Conservation (phyloP, 2,888 invertebrate genomes). For the Pandemis corylana region DNA sequence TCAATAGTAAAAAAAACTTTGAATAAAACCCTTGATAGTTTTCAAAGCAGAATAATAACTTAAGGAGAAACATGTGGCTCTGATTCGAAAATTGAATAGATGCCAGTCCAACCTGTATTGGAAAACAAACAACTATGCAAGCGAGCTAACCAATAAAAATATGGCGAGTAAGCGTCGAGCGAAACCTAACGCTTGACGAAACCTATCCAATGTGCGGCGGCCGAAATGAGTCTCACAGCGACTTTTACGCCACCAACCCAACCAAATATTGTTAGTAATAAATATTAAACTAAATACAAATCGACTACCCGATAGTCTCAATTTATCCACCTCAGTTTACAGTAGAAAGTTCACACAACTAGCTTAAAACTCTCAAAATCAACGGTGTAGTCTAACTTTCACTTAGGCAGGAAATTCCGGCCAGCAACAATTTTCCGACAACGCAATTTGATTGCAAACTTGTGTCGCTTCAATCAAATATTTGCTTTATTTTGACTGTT, state of each 20-base stretch:
- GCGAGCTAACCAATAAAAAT: neutral
- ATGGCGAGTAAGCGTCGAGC: neutral
- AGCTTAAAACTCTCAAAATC: constrained; percentile 35
- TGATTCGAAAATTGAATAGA: no score
- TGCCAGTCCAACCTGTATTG: neutral
- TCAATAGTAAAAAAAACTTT: neutral
- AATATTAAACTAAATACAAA: constrained; percentile 4
- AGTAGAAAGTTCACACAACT: constrained; percentile 22
- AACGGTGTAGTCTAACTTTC: constrained; percentile 19
- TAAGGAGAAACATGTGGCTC: neutral
- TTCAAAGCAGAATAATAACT: neutral
- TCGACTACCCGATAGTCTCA: neutral
- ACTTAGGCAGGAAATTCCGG: constrained; percentile 26
- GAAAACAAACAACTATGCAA: neutral
- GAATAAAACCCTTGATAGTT: neutral
- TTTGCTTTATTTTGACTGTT: constrained; percentile 15
- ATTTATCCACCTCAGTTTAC: constrained; percentile 27
- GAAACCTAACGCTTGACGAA: constrained; percentile 19
- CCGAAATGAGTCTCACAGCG: constrained; percentile 14
- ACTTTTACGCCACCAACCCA: constrained; percentile 7
- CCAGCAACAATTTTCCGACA: constrained; percentile 36
- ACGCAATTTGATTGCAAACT: constrained; percentile 32
- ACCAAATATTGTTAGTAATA: neutral
- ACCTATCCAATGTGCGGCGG: constrained; percentile 17
- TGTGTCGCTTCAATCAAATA: constrained; percentile 19